Evolutionary conservation across 2,113 vertebrate species (phyloP).

Genomic region (Bubo bubo): DNA sequence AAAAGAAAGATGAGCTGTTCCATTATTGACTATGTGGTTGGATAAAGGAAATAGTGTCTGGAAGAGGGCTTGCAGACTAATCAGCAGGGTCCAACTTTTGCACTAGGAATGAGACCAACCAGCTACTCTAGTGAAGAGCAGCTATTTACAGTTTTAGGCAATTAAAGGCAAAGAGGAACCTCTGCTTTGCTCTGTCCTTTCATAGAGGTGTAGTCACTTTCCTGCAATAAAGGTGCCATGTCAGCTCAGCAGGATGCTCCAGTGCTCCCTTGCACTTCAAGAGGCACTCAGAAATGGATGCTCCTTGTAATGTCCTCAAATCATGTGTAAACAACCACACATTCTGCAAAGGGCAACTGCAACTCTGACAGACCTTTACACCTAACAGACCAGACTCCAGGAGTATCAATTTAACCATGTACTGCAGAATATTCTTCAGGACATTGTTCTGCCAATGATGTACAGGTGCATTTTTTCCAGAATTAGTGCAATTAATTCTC

Average conservation of each 20-base stretch:
- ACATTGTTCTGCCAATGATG: background rate
- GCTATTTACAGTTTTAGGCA: background rate
- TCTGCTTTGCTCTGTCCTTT: background rate
- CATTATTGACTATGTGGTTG: accelerated
- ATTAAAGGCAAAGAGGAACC: background rate
- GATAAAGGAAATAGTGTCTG: background rate
- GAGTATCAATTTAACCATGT: background rate
- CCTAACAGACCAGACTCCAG: background rate
- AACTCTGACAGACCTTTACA: background rate
- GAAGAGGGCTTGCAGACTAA: background rate
- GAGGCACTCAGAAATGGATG: background rate
- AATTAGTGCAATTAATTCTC: background rate
- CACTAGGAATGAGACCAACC: background rate
- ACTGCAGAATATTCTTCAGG: background rate
- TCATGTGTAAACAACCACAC: accelerated
- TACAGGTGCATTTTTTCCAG: background rate
- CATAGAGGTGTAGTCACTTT: background rate
- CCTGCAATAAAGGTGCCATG: background rate
- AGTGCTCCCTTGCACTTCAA: background rate
- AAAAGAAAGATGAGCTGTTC: background rate
- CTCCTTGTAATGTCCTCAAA: background rate
- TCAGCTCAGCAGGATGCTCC: background rate
- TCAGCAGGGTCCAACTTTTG: background rate
- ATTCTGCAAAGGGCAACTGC: background rate
- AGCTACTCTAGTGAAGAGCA: background rate